phyloP scores from a whole-genome alignment of 2,888 invertebrate genomes.

The Ptilodon capucinus region DNA sequence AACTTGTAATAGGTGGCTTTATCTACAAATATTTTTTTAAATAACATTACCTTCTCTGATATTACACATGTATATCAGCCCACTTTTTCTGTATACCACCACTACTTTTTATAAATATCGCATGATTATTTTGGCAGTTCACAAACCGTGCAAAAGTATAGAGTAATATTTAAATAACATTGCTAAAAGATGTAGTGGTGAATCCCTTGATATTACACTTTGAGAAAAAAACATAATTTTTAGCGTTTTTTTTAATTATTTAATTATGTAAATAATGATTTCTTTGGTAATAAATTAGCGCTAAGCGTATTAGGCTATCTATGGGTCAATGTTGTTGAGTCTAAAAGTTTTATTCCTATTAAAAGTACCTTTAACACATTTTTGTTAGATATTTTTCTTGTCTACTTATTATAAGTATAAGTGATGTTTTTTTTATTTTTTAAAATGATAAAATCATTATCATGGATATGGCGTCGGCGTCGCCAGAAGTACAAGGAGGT shows the following conservation, averaged over 20 bases:
- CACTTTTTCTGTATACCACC: too few species aligned
- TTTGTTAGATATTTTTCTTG: conserved; percentile 60
- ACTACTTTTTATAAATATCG: too few species aligned
- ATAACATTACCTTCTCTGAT: conserved; percentile 22
- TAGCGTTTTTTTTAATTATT: conserved; percentile 41
- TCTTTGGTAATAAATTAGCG: conserved; percentile 50
- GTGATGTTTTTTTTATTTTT: conserved; percentile 41
- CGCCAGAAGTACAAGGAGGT: conserved; percentile 67
- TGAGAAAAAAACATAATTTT: conserved; percentile 24
- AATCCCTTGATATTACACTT: conserved; percentile 39
- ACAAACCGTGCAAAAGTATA: too few species aligned
- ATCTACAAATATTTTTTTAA: conserved; percentile 8
- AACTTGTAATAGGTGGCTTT: conserved; percentile 20
- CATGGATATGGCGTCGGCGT: conserved; percentile 35
- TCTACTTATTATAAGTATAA: conserved; percentile 57
- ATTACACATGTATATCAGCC: conserved; percentile 31
- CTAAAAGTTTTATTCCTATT: conserved; percentile 78
- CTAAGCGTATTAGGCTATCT: conserved; percentile 59
- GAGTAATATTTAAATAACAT: too few species aligned
- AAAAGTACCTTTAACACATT: conserved; percentile 68
- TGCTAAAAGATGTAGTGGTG: too few species aligned
- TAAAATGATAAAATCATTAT: conserved; percentile 67
- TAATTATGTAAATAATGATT: conserved; percentile 52
- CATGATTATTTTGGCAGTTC: too few species aligned
- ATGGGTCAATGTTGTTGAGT: conserved; percentile 64